Percentiles rank a stretch among this genome's conserved stretches.
Evolutionary conservation across 2,113 vertebrate genomes (phyloP).

Genomic region (Siphamia tubifer): DNA sequence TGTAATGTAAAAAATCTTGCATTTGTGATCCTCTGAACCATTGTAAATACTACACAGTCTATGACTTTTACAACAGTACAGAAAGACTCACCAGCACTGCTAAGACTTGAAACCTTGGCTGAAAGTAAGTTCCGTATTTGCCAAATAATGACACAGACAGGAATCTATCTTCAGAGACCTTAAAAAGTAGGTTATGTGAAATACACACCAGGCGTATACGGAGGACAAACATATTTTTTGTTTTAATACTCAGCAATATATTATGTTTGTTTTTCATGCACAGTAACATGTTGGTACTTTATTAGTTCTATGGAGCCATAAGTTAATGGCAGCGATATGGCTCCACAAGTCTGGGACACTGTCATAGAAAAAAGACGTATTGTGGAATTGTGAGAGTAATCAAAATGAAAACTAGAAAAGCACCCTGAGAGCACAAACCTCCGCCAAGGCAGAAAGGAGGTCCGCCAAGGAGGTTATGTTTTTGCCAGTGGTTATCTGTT

Average conservation of each 20-base stretch:
- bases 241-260: conserved; percentile 8
- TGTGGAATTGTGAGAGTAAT: not conserved
- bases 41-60: conserved; percentile 7
- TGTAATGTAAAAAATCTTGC: not conserved
- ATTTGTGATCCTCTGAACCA: not conserved
- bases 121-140: conserved; percentile 11
- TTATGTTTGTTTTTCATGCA: conserved; percentile 15
- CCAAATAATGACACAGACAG: conserved; percentile 60
- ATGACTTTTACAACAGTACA: conserved; percentile 6
- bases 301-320: no score
- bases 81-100: conserved; percentile 5
- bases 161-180: conserved; percentile 31
- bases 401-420: no score
- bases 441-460: no score
- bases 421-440: no score
- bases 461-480: no score
- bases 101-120: no score
- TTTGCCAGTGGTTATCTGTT: no score
- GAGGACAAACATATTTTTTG: conserved; percentile 37
- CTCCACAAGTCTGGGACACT: conserved; percentile 5
- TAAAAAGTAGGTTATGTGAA: conserved; percentile 26
- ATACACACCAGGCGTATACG: conserved; percentile 66
- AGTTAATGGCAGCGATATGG: no score
- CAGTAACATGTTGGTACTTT: conserved; percentile 49
- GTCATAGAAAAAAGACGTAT: not conserved